Base-by-base conservation (phyloP, 2,113 vertebrate genomes). In the Hippocampus mohnikei region DNA sequence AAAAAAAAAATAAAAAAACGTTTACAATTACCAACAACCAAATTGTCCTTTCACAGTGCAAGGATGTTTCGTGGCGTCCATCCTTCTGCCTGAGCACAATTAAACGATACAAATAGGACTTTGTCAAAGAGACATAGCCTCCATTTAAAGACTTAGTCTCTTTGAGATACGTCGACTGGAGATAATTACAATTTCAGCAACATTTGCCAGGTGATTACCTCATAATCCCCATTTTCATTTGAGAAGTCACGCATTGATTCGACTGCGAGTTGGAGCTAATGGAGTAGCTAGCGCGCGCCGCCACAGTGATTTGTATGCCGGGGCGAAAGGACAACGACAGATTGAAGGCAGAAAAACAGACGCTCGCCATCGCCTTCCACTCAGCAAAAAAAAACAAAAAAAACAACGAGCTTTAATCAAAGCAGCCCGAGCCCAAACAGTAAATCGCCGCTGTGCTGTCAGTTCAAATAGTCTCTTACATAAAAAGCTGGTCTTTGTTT, bases 181-280 rank as follows among this genome's bases (percentile, higher is more conserved):
- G 90, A 90, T 91, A 91, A 91, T 91, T 91, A 91, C 88, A 87
- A 91, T 89, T 90, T 89, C 87, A 87, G 87, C 81, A 84, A 81
- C 84, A 83, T 89, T 91, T 91, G 89, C 88, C 86, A 90, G 89
- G 89, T 91, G 88, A 91, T 91, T 91, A 91, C 85, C 85, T 80
- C 83, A 87, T 91, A 91, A 91, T 91, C 90, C 90, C 89, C 89
- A 91, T 88, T 91, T 89, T 89, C 88, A 89, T 90, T 90, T 91
- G 88, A 89, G 91, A 90, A 91, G 90, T 91, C 90, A 91, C 89
- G 90, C 89, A 88, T 91, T 88, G 88, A 89, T 90, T 90, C 88
- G 86, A 89, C 84, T 87, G 87, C 18, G 83, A 87, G 85, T 89
- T 83, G 85, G 88, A 90, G 85, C 90, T 91, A 91, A 91, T 91